phyloP scores from a whole-genome alignment of 2,797 vertebrate species.

The Fundulus diaphanus region DNA sequence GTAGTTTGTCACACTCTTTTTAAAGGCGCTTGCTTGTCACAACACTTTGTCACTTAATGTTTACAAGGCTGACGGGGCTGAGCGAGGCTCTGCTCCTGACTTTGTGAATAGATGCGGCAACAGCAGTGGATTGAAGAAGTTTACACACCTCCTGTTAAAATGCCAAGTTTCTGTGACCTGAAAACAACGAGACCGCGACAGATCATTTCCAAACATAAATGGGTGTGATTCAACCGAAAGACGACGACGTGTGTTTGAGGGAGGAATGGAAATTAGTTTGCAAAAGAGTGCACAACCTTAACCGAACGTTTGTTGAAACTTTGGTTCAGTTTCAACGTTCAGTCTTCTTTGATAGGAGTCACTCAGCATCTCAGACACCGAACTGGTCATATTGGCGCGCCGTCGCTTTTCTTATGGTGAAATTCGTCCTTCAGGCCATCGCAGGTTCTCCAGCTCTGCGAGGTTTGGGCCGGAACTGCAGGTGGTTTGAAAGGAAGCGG shows the following conservation, averaged over 20 bases:
- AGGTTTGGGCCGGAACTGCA: not conserved
- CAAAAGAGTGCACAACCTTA: not conserved
- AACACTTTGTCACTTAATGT: conserved; percentile 76
- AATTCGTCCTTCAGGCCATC: not conserved
- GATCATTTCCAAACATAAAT: not conserved
- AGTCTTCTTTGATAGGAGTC: not conserved
- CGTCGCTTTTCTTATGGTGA: not conserved
- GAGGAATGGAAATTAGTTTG: not conserved
- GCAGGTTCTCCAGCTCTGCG: not conserved
- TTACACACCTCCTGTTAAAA: conserved; percentile 3
- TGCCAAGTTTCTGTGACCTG: conserved; percentile 5
- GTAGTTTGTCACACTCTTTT: conserved; percentile 69
- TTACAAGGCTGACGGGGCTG: conserved; percentile 67
- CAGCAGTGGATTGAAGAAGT: not conserved
- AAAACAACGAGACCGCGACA: not conserved
- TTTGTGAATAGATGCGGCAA: conserved; percentile 37
- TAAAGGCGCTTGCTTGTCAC: conserved; percentile 72
- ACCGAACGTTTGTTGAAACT: not conserved
- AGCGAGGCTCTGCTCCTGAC: conserved; percentile 61
- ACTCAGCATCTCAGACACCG: not conserved
- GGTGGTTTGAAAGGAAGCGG: not conserved
- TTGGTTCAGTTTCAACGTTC: not conserved
- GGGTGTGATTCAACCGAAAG: not conserved
- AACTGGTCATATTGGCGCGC: not conserved
- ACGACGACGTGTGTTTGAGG: not conserved